phyloP scores from a whole-genome alignment of 2,888 invertebrate genomes.

The Panopea generosa region DNA sequence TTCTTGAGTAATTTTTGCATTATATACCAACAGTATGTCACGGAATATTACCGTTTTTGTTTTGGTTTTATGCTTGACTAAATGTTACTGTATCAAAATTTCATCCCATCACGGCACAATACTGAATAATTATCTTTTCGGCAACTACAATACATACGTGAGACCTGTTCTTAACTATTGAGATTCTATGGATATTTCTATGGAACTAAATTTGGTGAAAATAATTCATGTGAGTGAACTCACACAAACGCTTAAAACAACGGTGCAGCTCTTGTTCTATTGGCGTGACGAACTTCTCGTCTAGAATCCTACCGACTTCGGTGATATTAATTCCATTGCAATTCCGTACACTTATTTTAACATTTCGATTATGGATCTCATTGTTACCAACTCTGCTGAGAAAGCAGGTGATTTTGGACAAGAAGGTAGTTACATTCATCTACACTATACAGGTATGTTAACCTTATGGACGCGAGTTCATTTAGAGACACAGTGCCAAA shows the following conservation, averaged over 20 bases:
- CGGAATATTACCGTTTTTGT: no score
- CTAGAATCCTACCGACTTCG: constrained; percentile 29
- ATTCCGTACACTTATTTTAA: constrained; percentile 21
- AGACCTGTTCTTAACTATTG: constrained; percentile 2
- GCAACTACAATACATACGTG: constrained; percentile 10
- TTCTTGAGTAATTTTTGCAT: no score
- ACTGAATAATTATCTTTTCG: constrained; percentile 2
- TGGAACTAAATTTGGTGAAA: constrained; percentile 22
- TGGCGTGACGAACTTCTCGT: constrained; percentile 41
- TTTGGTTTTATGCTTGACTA: no score
- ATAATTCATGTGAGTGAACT: constrained; percentile 38
- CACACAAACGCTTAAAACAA: constrained; percentile 32
- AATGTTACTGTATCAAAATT: no score
- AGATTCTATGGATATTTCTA: not conserved
- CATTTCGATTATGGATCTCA: constrained; percentile 40
- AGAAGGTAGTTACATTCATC: constrained; percentile 9
- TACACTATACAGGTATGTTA: constrained; percentile 24
- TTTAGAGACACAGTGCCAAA: constrained; percentile 42
- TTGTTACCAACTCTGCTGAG: constrained; percentile 30
- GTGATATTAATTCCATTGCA: constrained; percentile 14
- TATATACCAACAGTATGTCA: no score
- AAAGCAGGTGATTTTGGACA: constrained; percentile 33
- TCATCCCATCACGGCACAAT: not conserved
- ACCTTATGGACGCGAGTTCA: constrained; percentile 29
- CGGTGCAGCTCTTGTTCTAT: constrained; percentile 17